Percentiles rank a stretch among this genome's conserved stretches.
Evolutionary conservation across 2,888 invertebrate species (phyloP).

Genomic region (Desoria tigrina): DNA sequence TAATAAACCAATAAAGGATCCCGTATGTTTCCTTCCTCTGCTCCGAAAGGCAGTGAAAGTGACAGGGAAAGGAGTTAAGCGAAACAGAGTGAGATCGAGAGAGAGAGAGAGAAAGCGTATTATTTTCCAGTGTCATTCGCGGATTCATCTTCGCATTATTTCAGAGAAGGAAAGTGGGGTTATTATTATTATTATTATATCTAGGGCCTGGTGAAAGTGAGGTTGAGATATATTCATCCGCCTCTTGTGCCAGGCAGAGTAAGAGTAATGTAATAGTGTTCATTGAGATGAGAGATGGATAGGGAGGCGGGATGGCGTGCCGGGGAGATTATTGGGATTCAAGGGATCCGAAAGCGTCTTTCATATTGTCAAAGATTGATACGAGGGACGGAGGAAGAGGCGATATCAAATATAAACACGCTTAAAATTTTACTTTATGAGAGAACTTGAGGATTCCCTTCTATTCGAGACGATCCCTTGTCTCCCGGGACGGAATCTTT

Average conservation of each 20-base stretch:
- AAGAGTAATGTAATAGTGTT: slow-evolving; percentile 33
- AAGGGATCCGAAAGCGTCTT: slow-evolving; percentile 33
- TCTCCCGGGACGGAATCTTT: slow-evolving; percentile 31
- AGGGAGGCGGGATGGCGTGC: slow-evolving; percentile 13
- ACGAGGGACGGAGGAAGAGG: slow-evolving; percentile 29
- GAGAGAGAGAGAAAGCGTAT: not conserved
- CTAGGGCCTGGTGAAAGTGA: too few relatives aligned
- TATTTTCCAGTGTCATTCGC: slow-evolving; percentile 11
- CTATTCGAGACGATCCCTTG: slow-evolving; percentile 9
- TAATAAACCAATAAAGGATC: too few relatives aligned
- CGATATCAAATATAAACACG: slow-evolving; percentile 43
- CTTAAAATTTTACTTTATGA: slow-evolving; percentile 42
- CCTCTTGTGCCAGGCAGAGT: not conserved
- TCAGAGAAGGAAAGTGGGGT: not conserved
- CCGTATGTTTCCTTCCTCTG: not conserved
- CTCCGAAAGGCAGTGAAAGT: too few relatives aligned
- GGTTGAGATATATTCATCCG: slow-evolving; percentile 35
- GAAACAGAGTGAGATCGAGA: too few relatives aligned
- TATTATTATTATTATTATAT: not conserved
- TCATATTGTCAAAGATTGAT: slow-evolving; percentile 44
- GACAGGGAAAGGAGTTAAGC: too few relatives aligned
- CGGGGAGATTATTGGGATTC: slow-evolving; percentile 38
- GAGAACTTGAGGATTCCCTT: not conserved
- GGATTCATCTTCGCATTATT: slow-evolving; percentile 5
- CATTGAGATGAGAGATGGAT: slow-evolving; percentile 41